Conservation (phyloP, 2,888 invertebrate genomes). For the Protula sp. region DNA sequence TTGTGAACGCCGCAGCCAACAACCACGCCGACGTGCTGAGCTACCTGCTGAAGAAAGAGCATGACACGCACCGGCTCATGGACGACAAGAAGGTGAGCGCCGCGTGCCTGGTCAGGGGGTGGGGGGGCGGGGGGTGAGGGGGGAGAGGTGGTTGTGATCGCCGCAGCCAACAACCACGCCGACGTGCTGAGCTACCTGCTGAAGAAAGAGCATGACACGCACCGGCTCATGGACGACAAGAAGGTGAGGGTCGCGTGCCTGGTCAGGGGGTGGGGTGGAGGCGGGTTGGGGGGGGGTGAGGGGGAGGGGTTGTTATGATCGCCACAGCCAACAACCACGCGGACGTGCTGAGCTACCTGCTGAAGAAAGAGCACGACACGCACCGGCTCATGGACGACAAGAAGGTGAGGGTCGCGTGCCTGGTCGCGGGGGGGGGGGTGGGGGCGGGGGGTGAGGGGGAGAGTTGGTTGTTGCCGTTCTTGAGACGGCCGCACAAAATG, state of each 20-base stretch:
- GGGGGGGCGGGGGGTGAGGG: too few species aligned
- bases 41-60: conserved; percentile 94
- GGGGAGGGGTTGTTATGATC: conserved; percentile 94
- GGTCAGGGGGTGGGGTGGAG: too few species aligned
- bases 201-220: conserved; percentile 96
- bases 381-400: conserved; percentile 95
- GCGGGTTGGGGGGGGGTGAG: too few species aligned
- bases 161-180: conserved; percentile 94
- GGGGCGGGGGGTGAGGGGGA: too few species aligned
- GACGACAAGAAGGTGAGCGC: conserved; percentile 83
- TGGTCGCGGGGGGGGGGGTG: too few species aligned
- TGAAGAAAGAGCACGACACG: conserved; percentile 97
- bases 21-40: conserved; percentile 93
- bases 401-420: conserved; percentile 62
- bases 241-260: conserved; percentile 63
- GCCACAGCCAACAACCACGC: conserved; percentile 97
- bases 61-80: conserved; percentile 94
- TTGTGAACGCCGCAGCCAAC: conserved; percentile 97
- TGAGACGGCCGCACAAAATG: too few species aligned
- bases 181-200: conserved; percentile 91
- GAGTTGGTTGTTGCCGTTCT: conserved; percentile 97
- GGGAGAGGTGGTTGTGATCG: conserved; percentile 96
- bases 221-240: conserved; percentile 93
- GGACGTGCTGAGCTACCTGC: conserved; percentile 87
- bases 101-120: too few species aligned